A percentile compares a stretch with the other conserved stretches of the same genome.
Conservation (phyloP, 1,140 invertebrate genomes). For the Ditylenchus dipsaci region DNA sequence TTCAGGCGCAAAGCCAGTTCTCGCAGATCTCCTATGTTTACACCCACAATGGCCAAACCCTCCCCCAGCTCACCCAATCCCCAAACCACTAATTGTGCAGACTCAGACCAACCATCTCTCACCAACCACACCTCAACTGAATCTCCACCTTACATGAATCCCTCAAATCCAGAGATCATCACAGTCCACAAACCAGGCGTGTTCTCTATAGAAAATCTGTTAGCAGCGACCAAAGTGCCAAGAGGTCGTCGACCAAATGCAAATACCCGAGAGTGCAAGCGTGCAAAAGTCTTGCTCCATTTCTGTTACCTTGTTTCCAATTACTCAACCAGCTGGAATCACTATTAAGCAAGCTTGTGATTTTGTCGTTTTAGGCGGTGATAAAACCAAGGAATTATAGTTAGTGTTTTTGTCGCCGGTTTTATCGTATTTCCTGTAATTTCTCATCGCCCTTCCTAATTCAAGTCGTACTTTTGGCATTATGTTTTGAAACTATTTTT, state of each 20-base stretch:
- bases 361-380: not conserved
- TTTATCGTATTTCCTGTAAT: too few species aligned
- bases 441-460: too few species aligned
- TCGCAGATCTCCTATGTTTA: not conserved
- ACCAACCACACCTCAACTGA: not conserved
- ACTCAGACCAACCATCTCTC: not conserved
- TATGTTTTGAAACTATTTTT: too few species aligned
- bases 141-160: too few species aligned
- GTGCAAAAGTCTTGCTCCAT: conserved; percentile 60
- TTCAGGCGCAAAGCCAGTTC: conserved; percentile 10
- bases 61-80: not conserved
- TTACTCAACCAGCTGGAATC: conserved; percentile 60
- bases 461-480: too few species aligned
- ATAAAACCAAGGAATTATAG: not conserved
- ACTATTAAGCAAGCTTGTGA: conserved; percentile 35
- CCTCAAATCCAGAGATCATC: not conserved
- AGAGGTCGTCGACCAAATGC: conserved; percentile 60
- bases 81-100: too few species aligned
- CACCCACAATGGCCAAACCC: not conserved
- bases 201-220: conserved; percentile 59
- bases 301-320: conserved; percentile 60
- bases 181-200: conserved; percentile 1
- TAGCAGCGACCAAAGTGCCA: conserved; percentile 59
- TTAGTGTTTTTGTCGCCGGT: not conserved
- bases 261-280: conserved; percentile 56